Percentiles rank a stretch among this genome's conserved stretches.
Conservation (phyloP, 2,797 vertebrate genomes). For the Gymnopithys bicolor region DNA sequence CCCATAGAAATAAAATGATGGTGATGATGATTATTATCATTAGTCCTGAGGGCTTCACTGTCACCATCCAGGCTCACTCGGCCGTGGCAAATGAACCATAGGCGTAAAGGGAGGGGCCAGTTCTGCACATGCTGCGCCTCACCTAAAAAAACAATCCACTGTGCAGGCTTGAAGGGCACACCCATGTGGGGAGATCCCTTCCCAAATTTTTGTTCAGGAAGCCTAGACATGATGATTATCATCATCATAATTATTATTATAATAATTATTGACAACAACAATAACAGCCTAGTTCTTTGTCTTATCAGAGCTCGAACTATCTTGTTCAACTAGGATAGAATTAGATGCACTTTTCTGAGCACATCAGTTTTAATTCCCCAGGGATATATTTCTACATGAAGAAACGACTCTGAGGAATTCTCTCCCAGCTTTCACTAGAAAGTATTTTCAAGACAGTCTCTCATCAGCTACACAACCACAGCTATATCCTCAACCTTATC, state of each 20-base stretch:
- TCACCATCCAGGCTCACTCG: no score
- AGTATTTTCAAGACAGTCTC: not conserved
- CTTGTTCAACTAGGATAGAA: not conserved
- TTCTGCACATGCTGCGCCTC: no score
- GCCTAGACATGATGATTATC: no score
- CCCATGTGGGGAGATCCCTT: no score
- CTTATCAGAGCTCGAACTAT: not conserved
- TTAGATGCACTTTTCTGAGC: not conserved
- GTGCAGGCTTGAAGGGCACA: no score
- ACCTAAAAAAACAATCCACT: no score
- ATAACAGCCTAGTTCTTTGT: not conserved
- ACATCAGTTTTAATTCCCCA: not conserved
- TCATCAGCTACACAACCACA: not conserved
- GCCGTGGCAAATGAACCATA: no score
- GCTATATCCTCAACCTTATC: not conserved
- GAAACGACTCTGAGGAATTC: not conserved
- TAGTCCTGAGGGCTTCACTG: no score
- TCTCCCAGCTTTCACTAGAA: not conserved
- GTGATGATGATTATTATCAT: no score
- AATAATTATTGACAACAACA: not conserved
- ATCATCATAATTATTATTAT: no score
- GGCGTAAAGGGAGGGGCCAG: no score
- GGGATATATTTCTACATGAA: not conserved
- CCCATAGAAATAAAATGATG: not conserved
- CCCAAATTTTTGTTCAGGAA: no score